phyloP scores from a whole-genome alignment of 2,888 invertebrate genomes.

The Drosophila mettleri region DNA sequence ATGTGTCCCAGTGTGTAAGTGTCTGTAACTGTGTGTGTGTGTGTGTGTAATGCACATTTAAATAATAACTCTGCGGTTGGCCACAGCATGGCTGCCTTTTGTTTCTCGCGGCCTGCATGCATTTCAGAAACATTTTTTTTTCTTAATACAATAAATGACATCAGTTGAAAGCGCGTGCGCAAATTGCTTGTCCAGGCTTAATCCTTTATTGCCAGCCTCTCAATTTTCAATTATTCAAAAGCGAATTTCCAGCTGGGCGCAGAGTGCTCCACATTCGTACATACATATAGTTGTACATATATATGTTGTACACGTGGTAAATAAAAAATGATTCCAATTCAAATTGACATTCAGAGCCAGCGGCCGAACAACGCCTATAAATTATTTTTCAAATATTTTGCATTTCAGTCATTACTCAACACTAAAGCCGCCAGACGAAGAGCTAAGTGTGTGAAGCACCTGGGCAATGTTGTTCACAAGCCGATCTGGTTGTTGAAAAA shows the following conservation, averaged over 20 bases:
- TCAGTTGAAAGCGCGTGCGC: constrained; percentile 77
- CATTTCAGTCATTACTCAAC: constrained; percentile 27
- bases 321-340: constrained; percentile 61
- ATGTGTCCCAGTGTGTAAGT: constrained; percentile 14
- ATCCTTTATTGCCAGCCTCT: constrained; percentile 58
- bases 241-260: constrained; percentile 39
- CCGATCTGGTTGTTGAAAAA: constrained; percentile 31
- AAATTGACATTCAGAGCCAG: constrained; percentile 48
- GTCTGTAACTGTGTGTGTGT: constrained; percentile 35
- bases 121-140: constrained; percentile 36
- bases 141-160: constrained; percentile 57
- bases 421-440: constrained; percentile 22
- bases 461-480: constrained; percentile 1
- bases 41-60: constrained; percentile 73
- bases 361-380: constrained; percentile 34
- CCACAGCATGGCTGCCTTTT: constrained; percentile 77
- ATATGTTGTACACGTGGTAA: not conserved
- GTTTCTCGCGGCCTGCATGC: constrained; percentile 57
- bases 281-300: too few relatives aligned
- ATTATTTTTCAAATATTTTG: constrained; percentile 19
- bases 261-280: not conserved
- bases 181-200: constrained; percentile 68
- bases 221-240: constrained; percentile 57
- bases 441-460: not conserved
- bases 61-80: constrained; percentile 80